Evolutionary conservation across 2,888 invertebrate genomes (phyloP).

Genomic region (Caenorhabditis zanzibari): DNA sequence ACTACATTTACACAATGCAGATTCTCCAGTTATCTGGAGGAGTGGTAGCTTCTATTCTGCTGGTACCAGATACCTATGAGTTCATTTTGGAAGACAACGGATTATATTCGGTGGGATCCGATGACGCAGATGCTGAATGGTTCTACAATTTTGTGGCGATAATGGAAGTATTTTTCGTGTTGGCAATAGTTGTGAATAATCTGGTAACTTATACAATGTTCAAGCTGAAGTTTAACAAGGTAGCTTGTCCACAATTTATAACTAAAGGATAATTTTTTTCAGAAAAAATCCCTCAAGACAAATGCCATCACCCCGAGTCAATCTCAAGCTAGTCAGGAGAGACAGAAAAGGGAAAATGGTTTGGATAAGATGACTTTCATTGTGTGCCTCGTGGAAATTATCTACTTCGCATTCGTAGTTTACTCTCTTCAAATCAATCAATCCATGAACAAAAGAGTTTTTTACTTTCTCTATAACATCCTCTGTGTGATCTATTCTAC

Average conservation of each 20-base stretch:
- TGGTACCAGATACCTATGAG: slow-evolving; percentile 24
- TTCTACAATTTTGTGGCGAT: slow-evolving; percentile 40
- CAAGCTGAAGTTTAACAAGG: slow-evolving; percentile 32
- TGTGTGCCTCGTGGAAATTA: slow-evolving; percentile 52
- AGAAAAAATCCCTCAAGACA: neutral
- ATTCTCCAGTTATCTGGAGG: slow-evolving; percentile 29
- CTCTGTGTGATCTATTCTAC: slow-evolving; percentile 59
- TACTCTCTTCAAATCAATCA: slow-evolving; percentile 52
- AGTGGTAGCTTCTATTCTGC: neutral
- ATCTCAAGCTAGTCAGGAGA: slow-evolving; percentile 19
- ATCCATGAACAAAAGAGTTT: slow-evolving; percentile 56
- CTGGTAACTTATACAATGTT: slow-evolving; percentile 38
- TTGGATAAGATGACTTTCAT: slow-evolving; percentile 60
- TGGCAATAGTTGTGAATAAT: slow-evolving; percentile 42
- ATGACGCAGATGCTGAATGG: slow-evolving; percentile 10
- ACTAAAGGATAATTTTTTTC: neutral
- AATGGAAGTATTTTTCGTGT: slow-evolving; percentile 40
- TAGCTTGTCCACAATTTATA: no score
- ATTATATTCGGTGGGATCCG: slow-evolving; percentile 33
- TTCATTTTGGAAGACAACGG: slow-evolving; percentile 37
- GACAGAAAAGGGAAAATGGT: slow-evolving; percentile 50
- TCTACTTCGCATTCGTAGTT: slow-evolving; percentile 59
- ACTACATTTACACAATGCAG: slow-evolving; percentile 42
- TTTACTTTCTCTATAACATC: slow-evolving; percentile 62
- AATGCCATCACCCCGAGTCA: neutral